Percentiles rank a stretch among this genome's conserved stretches.
Conservation (phyloP, 2,797 vertebrate genomes). For the Smutsia gigantea region DNA sequence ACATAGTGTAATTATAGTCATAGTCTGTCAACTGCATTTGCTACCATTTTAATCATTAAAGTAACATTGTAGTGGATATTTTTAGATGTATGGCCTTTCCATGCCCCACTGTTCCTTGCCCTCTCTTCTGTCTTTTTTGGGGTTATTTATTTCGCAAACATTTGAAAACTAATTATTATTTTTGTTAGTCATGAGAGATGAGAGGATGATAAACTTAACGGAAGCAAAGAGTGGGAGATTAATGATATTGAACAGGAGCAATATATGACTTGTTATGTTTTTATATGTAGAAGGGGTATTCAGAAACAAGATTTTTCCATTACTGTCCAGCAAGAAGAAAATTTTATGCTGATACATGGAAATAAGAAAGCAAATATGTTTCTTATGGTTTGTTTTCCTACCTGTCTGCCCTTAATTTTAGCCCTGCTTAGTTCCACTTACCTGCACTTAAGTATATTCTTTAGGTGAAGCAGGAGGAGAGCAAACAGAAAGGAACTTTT, state of each 20-base stretch:
- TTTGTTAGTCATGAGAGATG: not conserved
- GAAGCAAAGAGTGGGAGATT: not conserved
- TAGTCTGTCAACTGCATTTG: not conserved
- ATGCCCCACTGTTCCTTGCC: not conserved
- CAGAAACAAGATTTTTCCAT: not conserved
- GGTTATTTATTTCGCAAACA: not conserved
- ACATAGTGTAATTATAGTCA: not conserved
- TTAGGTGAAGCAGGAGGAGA: not conserved
- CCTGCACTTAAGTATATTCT: not conserved
- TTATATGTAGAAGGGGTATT: not conserved
- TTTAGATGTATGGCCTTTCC: not conserved
- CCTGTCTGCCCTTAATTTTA: not conserved
- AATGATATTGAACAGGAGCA: not conserved
- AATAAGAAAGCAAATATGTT: not conserved
- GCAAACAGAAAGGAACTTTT: not conserved
- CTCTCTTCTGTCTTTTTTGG: not conserved
- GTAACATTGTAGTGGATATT: not conserved
- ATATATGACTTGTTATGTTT: not conserved
- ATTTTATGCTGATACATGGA: not conserved
- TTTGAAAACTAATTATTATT: slow-evolving; percentile 7
- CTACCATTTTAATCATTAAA: not conserved
- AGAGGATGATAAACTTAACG: slow-evolving; percentile 14
- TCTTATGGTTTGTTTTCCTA: not conserved
- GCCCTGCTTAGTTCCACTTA: not conserved
- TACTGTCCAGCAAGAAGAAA: not conserved